Base-by-base conservation (phyloP, 2,888 invertebrate genomes). In the Lomographa bimaculata region DNA sequence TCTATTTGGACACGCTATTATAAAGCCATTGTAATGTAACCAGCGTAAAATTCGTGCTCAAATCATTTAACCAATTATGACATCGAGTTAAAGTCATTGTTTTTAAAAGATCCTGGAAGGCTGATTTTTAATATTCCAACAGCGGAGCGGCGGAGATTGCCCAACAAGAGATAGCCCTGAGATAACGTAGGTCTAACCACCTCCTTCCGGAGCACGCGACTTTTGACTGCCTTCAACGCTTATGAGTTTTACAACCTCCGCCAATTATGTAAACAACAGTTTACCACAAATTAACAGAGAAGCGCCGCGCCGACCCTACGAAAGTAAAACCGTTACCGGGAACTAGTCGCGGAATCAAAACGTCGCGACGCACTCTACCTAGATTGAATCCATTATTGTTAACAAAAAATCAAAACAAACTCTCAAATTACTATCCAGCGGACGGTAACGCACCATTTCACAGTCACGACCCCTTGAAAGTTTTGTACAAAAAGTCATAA, bases 381-480 rank as follows among this genome's bases (percentile, higher is more conserved):
- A 62, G 60, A 71, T 71, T 71, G 66, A 68, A 59, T 62, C 71
- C 62, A 75, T 74, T 74, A 75, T 57, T 41, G 41, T 50, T 24
- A 43, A 61, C 47, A 60, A 68, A 66, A 69, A 70, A 60, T 63
- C 53, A 75, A 73, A 78, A 74, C 68, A 71, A 77, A 76, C 70
- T 69, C 62, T 70, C 62, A 59, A 70, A 73, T 73, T 69, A 72
- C 51, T 46, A 55, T 39, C 50, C 19, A 48, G 30, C 50, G 46
- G 44, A 51, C 64, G 61, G 74, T 81, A 82, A 82, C 79, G 76
- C 78, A 79, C 77, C 76, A 85, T 80, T 84, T 79, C 82, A 79
- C 74, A 76, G 83, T 84, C 84, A 85, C 86, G 87, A 85, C 71
- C 74, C 78, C 69, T 69, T 59, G 56, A 67, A 60, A 70, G 71